Evolutionary conservation across 2,113 vertebrate species (phyloP).

Genomic region (Panurus biarmicus): DNA sequence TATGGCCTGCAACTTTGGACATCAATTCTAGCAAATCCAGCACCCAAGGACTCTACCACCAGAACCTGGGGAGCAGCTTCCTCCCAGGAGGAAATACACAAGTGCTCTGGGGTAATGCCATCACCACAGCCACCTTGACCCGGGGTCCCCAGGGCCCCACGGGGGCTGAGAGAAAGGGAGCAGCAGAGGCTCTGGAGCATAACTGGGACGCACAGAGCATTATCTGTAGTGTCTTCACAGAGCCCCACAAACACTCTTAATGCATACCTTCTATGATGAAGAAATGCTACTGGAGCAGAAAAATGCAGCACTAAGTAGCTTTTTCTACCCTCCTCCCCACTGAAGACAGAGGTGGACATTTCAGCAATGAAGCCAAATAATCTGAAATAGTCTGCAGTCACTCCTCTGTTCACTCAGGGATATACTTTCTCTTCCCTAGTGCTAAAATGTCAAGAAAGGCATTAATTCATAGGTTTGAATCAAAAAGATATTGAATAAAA

Average conservation of each 20-base stretch:
- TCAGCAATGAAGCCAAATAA: not conserved
- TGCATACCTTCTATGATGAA: not conserved
- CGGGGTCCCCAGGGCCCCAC: fast-evolving
- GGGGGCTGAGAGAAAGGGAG: not conserved
- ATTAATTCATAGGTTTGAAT: not conserved
- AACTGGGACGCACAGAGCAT: not conserved
- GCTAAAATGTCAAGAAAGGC: not conserved
- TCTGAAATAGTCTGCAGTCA: not conserved
- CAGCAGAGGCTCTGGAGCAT: fast-evolving
- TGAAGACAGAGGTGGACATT: not conserved
- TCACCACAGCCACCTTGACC: not conserved
- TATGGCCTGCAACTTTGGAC: not conserved
- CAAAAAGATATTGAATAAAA: not conserved
- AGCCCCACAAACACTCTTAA: not conserved
- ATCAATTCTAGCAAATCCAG: not conserved
- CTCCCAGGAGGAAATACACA: not conserved
- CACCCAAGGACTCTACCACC: not conserved
- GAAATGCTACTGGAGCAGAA: not conserved
- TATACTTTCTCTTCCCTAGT: not conserved
- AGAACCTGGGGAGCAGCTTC: not conserved
- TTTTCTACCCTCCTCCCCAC: not conserved
- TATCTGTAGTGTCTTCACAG: not conserved
- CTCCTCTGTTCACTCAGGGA: not conserved
- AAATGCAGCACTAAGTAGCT: not conserved
- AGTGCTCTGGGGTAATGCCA: not conserved